Evolutionary conservation across 2,797 vertebrate species (phyloP).

Genomic region (Pelochelys cantorii): DNA sequence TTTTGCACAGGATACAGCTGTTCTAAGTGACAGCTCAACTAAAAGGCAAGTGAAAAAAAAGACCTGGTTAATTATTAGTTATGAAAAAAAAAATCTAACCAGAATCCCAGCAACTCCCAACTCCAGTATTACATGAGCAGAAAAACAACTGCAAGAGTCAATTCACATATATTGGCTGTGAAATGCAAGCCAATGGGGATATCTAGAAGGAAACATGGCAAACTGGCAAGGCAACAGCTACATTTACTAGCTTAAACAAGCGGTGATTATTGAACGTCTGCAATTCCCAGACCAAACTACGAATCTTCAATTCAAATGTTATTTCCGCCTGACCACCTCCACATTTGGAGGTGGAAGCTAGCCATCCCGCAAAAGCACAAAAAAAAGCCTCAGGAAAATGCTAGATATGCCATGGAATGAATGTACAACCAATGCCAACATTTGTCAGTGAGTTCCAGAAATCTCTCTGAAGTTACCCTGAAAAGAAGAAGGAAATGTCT

Average conservation of each 20-base stretch:
- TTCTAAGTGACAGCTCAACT: background rate
- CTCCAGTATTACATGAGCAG: background rate
- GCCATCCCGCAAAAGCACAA: conserved; percentile 63
- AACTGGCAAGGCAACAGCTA: conserved; percentile 8
- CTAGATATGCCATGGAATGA: background rate
- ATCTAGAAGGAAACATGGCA: background rate
- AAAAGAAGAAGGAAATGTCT: conserved; percentile 38
- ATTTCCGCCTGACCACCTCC: conserved; percentile 20
- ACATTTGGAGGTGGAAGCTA: conserved; percentile 49
- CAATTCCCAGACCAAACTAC: conserved; percentile 18
- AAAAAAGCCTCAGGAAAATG: background rate
- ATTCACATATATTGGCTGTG: background rate
- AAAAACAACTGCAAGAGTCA: fast-evolving
- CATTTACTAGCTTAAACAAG: background rate
- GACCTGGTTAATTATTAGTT: background rate
- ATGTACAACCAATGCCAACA: background rate
- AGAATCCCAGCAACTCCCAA: fast-evolving
- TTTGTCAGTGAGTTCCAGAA: background rate
- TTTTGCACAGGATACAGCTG: background rate
- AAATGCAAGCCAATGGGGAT: background rate
- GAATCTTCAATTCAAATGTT: conserved; percentile 66
- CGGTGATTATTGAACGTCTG: conserved; percentile 7
- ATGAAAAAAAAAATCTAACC: background rate
- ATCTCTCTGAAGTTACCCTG: background rate
- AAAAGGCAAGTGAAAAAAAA: background rate